Base-by-base conservation (phyloP, 2,113 vertebrate genomes). In the human region DNA sequence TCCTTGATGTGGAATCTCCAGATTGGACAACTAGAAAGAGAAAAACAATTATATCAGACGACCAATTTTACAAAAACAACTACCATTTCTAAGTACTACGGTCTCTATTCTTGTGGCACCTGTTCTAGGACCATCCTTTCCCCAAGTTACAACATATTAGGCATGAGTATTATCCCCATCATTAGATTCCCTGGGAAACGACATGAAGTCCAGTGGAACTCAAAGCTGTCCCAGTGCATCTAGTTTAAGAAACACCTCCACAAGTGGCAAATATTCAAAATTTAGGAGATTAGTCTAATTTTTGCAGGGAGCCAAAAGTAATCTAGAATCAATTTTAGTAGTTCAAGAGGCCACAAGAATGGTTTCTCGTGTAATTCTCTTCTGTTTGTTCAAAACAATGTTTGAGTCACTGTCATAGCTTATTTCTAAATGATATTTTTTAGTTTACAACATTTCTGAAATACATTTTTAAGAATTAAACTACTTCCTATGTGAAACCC, bases 1-100 rank as follows among this genome's bases (percentile, higher is more conserved):
- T 61, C 99, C 99, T 98, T 99, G 99, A 97, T 99, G 99, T 97
- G 99, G 99, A 98, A 99, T 99, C 98, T 99, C 99, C 99, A 99
- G 99, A 98, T 99, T 99, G 97, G 99, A 99, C 96, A 99, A 98
- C 99, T 99, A 96, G 35, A 48, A 97, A 97, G 78, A 97, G 22
- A 86, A 85, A 96, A 85, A 78, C n/a, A 94, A 40, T 82, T 66
- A 83, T 8, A 45, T 96, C 87, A 98, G 66, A 43, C 18, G 43
- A 95, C 90, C 95, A 89, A 85, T 61, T 90, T 96, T 40, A 94
- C 55, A 94, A 93, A 95, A 55, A 30, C 59, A 81, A 82, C 20
- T 40, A 70, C 35, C 48, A 92, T 72, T 87, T 83, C 79, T 95
- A 92, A 76, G 61, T 40, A 83, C 43, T 45, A 43, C 0, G 45